Conservation (phyloP, 2,113 vertebrate genomes). For the Takifugu bimaculatus region DNA sequence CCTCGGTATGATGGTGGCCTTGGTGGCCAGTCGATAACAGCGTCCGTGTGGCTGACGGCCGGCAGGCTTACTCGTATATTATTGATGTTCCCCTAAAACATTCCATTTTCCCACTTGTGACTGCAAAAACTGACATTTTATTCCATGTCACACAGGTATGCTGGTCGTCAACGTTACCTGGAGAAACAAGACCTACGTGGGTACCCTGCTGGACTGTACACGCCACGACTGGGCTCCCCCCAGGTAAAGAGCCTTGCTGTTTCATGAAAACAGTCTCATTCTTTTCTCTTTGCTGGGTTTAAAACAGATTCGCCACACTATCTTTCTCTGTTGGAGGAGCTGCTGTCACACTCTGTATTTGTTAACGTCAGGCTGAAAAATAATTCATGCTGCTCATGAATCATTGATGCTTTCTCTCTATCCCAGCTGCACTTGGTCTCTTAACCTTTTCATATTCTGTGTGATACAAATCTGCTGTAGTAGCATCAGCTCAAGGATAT, state of each 20-base stretch:
- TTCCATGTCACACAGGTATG: slow-evolving; percentile 80
- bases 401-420: slow-evolving; percentile 38
- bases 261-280: not conserved
- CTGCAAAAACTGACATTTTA: slow-evolving; percentile 2
- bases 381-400: slow-evolving; percentile 32
- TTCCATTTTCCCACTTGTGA: slow-evolving; percentile 3
- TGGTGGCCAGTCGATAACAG: not conserved
- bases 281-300: not conserved
- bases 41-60: slow-evolving; percentile 30
- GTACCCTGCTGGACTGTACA: slow-evolving; percentile 94
- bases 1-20: slow-evolving; percentile 42
- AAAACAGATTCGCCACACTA: slow-evolving; percentile 10
- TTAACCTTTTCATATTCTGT: slow-evolving; percentile 48
- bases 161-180: slow-evolving; percentile 98
- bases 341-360: slow-evolving; percentile 28
- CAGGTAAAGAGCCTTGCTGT: slow-evolving; percentile 73
- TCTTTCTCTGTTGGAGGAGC: slow-evolving; percentile 20
- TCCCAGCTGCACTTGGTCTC: slow-evolving; percentile 27
- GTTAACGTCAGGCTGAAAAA: slow-evolving; percentile 45
- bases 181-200: slow-evolving; percentile 98
- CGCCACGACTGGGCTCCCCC: slow-evolving; percentile 98
- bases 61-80: slow-evolving; percentile 15
- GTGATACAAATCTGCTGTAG: slow-evolving; percentile 51
- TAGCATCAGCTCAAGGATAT: slow-evolving; percentile 38
- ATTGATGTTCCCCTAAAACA: not conserved